Conservation (phyloP, 2,888 invertebrate species). For the Heliothis peltigera region DNA sequence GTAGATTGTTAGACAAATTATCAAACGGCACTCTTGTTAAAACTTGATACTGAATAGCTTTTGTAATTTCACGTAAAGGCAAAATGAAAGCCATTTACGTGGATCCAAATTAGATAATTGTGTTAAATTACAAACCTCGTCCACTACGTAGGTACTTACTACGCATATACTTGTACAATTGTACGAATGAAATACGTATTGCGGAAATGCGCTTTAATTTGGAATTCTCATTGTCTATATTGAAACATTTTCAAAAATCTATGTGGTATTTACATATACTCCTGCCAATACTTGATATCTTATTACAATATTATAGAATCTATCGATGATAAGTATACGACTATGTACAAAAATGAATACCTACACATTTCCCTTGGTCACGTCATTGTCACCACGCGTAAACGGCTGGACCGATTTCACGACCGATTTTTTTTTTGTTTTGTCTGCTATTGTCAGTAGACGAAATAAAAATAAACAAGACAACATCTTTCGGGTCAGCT, state of each 20-base stretch:
- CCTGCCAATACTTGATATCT: no score
- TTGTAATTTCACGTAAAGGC: conserved; percentile 6
- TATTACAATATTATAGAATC: no score
- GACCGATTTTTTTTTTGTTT: no score
- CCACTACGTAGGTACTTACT: background rate
- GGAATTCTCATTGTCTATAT: background rate
- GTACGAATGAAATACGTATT: background rate
- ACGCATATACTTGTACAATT: background rate
- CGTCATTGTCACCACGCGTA: no score
- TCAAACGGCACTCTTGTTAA: background rate
- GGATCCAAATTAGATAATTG: conserved; percentile 20
- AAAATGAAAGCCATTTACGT: conserved; percentile 15
- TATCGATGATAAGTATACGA: no score
- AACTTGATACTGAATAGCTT: background rate
- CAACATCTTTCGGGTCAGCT: no score
- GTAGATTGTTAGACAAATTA: background rate
- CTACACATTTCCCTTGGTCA: no score
- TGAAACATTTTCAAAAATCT: background rate
- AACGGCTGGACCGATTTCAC: no score
- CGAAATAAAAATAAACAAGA: no score
- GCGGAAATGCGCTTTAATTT: background rate
- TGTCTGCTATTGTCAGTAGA: no score
- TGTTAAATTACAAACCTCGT: conserved; percentile 25
- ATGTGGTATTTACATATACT: no score
- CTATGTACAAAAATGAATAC: no score